Evolutionary conservation across 2,113 vertebrate genomes (phyloP), one percentile per base, ranked within the genome.

Genomic region (Vulpes ferrilata): DNA sequence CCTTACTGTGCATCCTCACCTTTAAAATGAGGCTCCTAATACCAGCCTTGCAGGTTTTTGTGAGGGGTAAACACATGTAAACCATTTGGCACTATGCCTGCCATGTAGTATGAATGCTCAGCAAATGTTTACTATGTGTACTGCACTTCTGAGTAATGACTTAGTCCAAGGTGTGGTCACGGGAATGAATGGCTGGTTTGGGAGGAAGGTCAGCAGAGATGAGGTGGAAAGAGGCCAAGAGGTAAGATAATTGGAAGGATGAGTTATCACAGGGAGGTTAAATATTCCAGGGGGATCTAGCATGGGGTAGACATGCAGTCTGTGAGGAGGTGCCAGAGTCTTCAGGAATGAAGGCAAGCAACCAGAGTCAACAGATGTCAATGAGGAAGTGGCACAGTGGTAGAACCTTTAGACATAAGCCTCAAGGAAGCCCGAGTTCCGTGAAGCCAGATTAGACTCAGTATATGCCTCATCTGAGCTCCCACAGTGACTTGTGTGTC

Each of bases 131-230:
- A 3, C 60, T 19, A 4, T 27, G 32, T 55, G 5, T 25, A 8
- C 27, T 53, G n/a, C 78, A 11, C 78, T 94, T 88, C 71, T 7
- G 1, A 71, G 76, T 32, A n/a, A 84, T 97, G 97, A 94, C 82
- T 96, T 38, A 94, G n/a, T 20, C 35, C 71, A 88, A 92, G 85
- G 78, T 87, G 71, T 93, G 91, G 85, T 83, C 88, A 60, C 4
- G 48, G 78, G 15, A 88, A 38, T 22, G 35, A 91, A 55, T 20
- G 43, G 59, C 57, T 88, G 43, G 11, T 23, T 17, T 65, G 35
- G 35, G 74, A 86, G 11, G 57, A 89, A 88, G 65, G 19, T 88
- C 79, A 87, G 43, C 80, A 76, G 38, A 25, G 81, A 76, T 65
- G 57, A 88, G 32, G 64, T 11, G 6, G 17, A 38, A 95, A 73